Conservation (phyloP, 2,888 invertebrate species). For the Cacoxenus indagator region DNA sequence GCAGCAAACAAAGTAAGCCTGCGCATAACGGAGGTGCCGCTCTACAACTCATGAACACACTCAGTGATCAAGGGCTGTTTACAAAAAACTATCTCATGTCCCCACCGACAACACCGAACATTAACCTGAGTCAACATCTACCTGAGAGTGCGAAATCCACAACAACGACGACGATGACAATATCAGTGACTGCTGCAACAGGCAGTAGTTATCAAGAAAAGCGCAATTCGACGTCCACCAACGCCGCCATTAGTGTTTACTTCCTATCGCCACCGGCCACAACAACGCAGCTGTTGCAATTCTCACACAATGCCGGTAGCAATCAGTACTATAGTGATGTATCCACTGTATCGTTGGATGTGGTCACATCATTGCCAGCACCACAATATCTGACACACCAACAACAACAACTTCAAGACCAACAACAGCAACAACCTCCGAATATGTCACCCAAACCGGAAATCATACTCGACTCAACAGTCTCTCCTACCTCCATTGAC, state of each 20-base stretch:
- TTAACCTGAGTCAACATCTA: constrained; percentile 50
- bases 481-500: constrained; percentile 64
- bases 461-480: constrained; percentile 70
- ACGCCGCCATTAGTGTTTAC: constrained; percentile 67
- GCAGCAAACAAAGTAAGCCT: constrained; percentile 18
- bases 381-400: constrained; percentile 41
- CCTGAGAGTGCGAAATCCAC: constrained; percentile 22
- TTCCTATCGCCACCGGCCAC: constrained; percentile 68
- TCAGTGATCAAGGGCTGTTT: constrained; percentile 68
- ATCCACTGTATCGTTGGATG: constrained; percentile 69
- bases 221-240: constrained; percentile 30
- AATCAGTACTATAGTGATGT: constrained; percentile 65
- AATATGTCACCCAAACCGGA: constrained; percentile 69
- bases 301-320: constrained; percentile 35
- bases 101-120: constrained; percentile 68
- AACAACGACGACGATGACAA: not conserved
- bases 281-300: constrained; percentile 50
- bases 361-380: constrained; percentile 64
- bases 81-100: constrained; percentile 65
- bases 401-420: constrained; percentile 30
- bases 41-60: constrained; percentile 67
- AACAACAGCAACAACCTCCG: constrained; percentile 35
- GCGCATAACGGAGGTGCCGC: constrained; percentile 40
- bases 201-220: constrained; percentile 14
- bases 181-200: not conserved